phyloP scores from a whole-genome alignment of 1,140 invertebrate genomes.

The Drosophila athabasca region DNA sequence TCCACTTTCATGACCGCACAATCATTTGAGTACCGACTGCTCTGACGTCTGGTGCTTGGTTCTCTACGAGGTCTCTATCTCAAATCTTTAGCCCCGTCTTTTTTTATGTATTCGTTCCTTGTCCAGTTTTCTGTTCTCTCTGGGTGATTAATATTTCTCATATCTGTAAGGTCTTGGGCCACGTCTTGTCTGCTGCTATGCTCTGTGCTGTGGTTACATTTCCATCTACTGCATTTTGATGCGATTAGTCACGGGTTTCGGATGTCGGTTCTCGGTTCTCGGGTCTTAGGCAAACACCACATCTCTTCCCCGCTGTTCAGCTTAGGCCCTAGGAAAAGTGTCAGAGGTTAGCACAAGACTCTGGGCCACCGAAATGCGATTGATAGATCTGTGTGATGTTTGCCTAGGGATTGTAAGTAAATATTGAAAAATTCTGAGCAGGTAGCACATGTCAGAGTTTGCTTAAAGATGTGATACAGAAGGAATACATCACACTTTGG shows the following conservation, averaged over 20 bases:
- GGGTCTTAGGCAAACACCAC: background rate
- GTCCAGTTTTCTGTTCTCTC: constrained; percentile 2
- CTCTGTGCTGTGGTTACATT: constrained; percentile 38
- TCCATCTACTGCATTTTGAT: constrained; percentile 29
- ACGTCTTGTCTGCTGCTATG: background rate
- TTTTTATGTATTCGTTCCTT: constrained; percentile 15
- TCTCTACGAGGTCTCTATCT: constrained; percentile 41
- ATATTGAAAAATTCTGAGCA: constrained; percentile 17
- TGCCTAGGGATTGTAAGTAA: background rate
- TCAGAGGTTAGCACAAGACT: constrained; percentile 6
- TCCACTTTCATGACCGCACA: constrained; percentile 44
- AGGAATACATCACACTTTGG: background rate
- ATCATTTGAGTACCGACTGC: too few relatives aligned
- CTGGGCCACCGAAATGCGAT: background rate
- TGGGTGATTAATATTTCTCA: constrained; percentile 44
- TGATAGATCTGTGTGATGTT: constrained; percentile 2
- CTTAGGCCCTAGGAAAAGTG: background rate
- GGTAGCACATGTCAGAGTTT: constrained; percentile 14
- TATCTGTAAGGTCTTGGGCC: background rate
- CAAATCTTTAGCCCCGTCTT: constrained; percentile 50
- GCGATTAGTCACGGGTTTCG: constrained; percentile 60
- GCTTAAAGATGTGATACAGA: background rate
- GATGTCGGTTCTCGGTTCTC: background rate
- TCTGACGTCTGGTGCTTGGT: constrained; percentile 35
- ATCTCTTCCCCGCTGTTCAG: constrained; percentile 11